Percentiles rank a stretch among this genome's conserved stretches.
phyloP scores from a whole-genome alignment of 2,888 invertebrate species.

The Aporophyla lueneburgensis region DNA sequence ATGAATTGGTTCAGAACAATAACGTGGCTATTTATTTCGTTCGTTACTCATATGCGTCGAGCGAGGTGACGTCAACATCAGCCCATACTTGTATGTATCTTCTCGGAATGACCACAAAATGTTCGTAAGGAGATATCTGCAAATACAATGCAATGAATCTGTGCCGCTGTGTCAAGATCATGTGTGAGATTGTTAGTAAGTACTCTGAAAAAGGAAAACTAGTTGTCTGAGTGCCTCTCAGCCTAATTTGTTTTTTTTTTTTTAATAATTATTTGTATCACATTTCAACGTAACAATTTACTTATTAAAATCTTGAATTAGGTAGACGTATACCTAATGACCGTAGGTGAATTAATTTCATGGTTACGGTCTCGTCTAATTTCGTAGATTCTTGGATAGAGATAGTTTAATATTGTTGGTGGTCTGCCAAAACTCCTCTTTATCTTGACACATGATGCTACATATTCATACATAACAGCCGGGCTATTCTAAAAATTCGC shows the following conservation, averaged over 20 bases:
- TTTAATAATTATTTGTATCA: too few relatives aligned
- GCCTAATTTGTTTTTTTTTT: too few relatives aligned
- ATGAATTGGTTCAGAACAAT: conserved; percentile 76
- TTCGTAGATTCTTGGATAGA: conserved; percentile 75
- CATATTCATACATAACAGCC: conserved; percentile 60
- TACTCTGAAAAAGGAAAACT: conserved; percentile 24
- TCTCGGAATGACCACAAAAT: conserved; percentile 71
- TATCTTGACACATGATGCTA: conserved; percentile 67
- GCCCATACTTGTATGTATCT: conserved; percentile 60
- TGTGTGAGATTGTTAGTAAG: conserved; percentile 18
- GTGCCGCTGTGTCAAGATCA: conserved; percentile 54
- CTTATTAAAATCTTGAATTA: conserved; percentile 26
- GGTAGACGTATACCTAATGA: conserved; percentile 29
- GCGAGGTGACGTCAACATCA: conserved; percentile 64
- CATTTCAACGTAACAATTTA: conserved; percentile 30
- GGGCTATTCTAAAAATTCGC: conserved; percentile 67
- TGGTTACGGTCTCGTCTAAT: conserved; percentile 71
- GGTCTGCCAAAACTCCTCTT: conserved; percentile 75
- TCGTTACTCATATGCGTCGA: conserved; percentile 70
- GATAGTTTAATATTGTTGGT: conserved; percentile 76
- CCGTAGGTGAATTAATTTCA: conserved; percentile 65
- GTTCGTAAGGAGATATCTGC: conserved; percentile 64
- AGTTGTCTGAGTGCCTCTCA: neutral
- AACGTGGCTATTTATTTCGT: conserved; percentile 69
- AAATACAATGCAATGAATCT: conserved; percentile 65